Evolutionary conservation across 2,113 vertebrate species (phyloP).

Genomic region (Cavia aperea): DNA sequence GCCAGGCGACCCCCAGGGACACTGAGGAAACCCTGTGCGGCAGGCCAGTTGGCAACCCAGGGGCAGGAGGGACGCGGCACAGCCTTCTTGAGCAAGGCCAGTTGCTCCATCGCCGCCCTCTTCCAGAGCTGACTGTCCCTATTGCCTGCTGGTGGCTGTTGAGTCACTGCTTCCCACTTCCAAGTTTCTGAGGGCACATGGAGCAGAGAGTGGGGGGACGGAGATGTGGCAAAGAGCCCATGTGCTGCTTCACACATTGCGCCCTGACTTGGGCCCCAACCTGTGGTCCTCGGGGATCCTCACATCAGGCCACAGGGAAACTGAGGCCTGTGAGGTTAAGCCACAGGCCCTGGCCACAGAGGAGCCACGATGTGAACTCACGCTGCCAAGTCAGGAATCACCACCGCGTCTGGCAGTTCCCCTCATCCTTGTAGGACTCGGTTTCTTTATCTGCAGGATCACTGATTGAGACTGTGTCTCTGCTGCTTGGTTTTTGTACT

Average conservation of each 20-base stretch:
- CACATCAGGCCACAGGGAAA: neutral
- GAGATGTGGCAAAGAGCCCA: too few relatives aligned
- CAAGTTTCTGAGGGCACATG: constrained; percentile 44
- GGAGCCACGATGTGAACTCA: neutral
- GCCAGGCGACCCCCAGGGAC: neutral
- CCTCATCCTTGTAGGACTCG: neutral
- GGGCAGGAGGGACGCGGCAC: neutral
- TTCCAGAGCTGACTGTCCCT: constrained; percentile 58
- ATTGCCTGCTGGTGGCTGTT: neutral
- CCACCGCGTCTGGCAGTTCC: neutral
- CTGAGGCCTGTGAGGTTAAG: neutral
- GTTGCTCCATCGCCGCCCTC: constrained; percentile 50
- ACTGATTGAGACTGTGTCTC: neutral
- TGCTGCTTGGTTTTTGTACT: neutral
- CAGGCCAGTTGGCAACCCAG: constrained; percentile 47
- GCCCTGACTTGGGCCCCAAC: accelerated
- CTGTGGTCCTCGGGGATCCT: neutral
- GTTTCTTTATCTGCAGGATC: neutral
- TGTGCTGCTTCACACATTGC: neutral
- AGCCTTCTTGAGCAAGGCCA: constrained; percentile 49
- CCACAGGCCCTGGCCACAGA: neutral
- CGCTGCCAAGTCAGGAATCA: neutral
- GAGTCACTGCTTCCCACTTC: constrained; percentile 22
- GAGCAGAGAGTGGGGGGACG: neutral
- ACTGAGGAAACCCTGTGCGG: constrained; percentile 12